Percentiles rank a stretch among this genome's conserved stretches.
phyloP scores from a whole-genome alignment of 2,888 invertebrate genomes.

The Argynnis bischoffii region DNA sequence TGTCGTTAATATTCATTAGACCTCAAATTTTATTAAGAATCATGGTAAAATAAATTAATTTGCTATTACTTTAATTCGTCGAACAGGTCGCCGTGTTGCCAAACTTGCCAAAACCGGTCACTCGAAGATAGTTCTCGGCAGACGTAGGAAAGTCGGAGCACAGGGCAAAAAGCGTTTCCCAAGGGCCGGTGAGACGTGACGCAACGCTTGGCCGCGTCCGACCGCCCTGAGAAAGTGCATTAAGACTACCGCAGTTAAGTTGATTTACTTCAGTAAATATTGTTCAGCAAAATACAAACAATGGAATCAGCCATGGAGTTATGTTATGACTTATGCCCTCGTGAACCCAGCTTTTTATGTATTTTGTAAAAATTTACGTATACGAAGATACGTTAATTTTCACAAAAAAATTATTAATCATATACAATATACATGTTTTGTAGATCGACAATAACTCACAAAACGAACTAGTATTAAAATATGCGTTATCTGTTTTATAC shows the following conservation, averaged over 20 bases:
- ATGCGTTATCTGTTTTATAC: too few relatives aligned
- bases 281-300: background rate
- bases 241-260: slow-evolving; percentile 2
- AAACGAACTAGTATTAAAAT: too few relatives aligned
- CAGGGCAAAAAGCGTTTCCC: slow-evolving; percentile 43
- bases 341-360: too few relatives aligned
- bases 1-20: too few relatives aligned
- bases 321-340: background rate
- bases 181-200: slow-evolving; percentile 46
- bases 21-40: too few relatives aligned
- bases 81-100: background rate
- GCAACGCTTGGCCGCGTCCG: slow-evolving; percentile 39
- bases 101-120: slow-evolving; percentile 16
- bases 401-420: too few relatives aligned
- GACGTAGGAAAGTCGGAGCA: slow-evolving; percentile 15
- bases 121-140: slow-evolving; percentile 5
- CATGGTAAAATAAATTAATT: too few relatives aligned
- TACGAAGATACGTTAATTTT: too few relatives aligned
- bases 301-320: background rate
- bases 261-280: background rate
- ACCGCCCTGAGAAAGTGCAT: slow-evolving; percentile 46
- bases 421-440: too few relatives aligned
- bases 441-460: too few relatives aligned
- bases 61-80: background rate
- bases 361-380: too few relatives aligned